phyloP scores from a whole-genome alignment of 1,140 invertebrate species.

The Harlomillsia oculata region DNA sequence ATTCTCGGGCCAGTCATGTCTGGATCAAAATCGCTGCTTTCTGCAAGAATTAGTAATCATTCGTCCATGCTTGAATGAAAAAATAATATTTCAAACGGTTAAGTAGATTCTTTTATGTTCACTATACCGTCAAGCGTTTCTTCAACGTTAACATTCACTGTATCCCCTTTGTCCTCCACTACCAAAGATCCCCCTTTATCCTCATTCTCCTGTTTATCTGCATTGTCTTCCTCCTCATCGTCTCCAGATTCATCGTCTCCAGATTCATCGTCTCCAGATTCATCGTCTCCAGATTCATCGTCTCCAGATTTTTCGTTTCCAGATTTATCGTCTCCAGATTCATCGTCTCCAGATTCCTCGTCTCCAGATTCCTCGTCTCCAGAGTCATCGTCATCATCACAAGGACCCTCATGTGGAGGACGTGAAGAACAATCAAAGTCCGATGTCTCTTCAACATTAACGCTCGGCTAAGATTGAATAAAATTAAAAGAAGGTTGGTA shows the following conservation, averaged over 20 bases:
- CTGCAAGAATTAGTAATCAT: neutral
- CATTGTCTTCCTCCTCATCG: constrained; percentile 52
- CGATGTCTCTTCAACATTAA: too few relatives aligned
- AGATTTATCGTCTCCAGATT: too few relatives aligned
- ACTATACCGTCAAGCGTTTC: constrained; percentile 27
- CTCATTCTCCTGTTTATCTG: constrained; percentile 26
- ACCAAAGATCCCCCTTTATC: constrained; percentile 4
- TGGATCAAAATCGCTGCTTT: neutral
- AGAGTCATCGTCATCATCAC: neutral
- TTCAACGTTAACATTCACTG: constrained; percentile 36
- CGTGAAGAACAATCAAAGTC: too few relatives aligned
- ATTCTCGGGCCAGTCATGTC: neutral
- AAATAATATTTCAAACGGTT: neutral
- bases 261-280: too few relatives aligned
- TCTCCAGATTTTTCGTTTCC: too few relatives aligned
- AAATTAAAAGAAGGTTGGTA: too few relatives aligned
- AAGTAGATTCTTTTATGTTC: neutral
- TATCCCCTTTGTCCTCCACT: neutral
- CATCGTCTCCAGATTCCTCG: too few relatives aligned
- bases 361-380: too few relatives aligned
- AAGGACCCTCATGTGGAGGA: neutral
- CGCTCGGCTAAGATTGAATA: too few relatives aligned
- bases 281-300: too few relatives aligned
- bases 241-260: too few relatives aligned
- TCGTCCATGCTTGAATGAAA: neutral